phyloP scores from a whole-genome alignment of 1,140 invertebrate species.

The Aphaenogaster floridana region DNA sequence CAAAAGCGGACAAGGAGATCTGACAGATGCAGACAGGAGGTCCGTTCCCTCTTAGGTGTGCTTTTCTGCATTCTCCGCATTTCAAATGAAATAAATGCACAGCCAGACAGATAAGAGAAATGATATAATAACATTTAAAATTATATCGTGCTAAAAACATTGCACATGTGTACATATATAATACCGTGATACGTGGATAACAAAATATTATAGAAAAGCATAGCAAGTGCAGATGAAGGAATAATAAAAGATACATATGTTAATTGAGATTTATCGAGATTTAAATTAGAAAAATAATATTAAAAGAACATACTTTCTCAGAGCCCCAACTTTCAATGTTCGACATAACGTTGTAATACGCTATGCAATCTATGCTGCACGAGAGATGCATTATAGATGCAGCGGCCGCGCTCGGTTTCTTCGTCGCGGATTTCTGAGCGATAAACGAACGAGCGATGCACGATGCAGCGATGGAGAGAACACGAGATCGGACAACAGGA shows the following conservation, averaged over 20 bases:
- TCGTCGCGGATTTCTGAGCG: neutral
- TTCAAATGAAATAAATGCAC: conserved; percentile 25
- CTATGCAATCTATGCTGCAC: neutral
- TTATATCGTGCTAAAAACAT: neutral
- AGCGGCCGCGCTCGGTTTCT: neutral
- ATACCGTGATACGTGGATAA: neutral
- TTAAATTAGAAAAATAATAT: neutral
- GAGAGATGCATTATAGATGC: neutral
- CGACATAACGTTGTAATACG: neutral
- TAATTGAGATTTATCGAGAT: neutral
- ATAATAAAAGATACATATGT: neutral
- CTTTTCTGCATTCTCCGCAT: conserved; percentile 15
- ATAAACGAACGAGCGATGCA: neutral
- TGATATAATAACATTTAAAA: neutral
- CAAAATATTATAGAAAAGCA: neutral
- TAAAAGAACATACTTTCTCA: neutral
- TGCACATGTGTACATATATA: neutral
- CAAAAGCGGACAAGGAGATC: conserved; percentile 12
- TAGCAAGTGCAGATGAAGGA: neutral
- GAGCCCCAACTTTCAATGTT: neutral
- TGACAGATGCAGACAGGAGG: neutral
- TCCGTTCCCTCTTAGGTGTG: neutral
- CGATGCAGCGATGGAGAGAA: neutral
- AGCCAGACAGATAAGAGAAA: neutral
- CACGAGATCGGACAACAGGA: conserved; percentile 11